phyloP scores from a whole-genome alignment of 1,140 invertebrate species.

The Conus ventricosus region DNA sequence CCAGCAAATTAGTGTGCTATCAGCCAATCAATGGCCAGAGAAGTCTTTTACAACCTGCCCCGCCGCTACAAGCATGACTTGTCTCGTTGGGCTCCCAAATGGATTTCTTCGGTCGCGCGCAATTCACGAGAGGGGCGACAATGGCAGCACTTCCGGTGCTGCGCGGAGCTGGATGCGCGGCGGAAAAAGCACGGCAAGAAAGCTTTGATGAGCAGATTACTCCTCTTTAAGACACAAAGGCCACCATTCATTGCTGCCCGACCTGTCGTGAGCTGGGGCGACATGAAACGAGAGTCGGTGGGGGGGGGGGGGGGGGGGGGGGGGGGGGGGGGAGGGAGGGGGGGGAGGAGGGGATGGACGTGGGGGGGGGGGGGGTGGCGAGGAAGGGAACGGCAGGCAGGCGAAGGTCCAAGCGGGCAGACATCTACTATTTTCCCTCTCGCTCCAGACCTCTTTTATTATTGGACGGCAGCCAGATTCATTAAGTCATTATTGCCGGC shows the following conservation, averaged over 20 bases:
- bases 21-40: constrained; percentile 5
- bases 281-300: constrained; percentile 19
- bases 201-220: constrained; percentile 39
- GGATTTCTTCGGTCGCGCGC: constrained; percentile 41
- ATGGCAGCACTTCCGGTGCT: constrained; percentile 31
- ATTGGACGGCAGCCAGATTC: constrained; percentile 36
- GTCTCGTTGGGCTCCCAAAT: constrained; percentile 29
- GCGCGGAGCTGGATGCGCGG: constrained; percentile 32
- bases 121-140: constrained; percentile 24
- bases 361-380: neutral
- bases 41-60: neutral
- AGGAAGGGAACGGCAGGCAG: neutral
- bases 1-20: constrained; percentile 14
- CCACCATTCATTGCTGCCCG: constrained; percentile 29
- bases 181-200: constrained; percentile 38
- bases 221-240: constrained; percentile 34
- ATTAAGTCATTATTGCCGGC: constrained; percentile 46
- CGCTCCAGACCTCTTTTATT: constrained; percentile 26
- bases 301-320: neutral
- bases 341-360: no score
- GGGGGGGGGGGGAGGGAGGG: neutral
- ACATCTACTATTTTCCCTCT: constrained; percentile 17
- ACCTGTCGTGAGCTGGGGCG: neutral
- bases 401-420: neutral
- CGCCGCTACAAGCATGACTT: constrained; percentile 24